Base-by-base conservation (phyloP, 2,113 vertebrate species). In the Saguinus midas region DNA sequence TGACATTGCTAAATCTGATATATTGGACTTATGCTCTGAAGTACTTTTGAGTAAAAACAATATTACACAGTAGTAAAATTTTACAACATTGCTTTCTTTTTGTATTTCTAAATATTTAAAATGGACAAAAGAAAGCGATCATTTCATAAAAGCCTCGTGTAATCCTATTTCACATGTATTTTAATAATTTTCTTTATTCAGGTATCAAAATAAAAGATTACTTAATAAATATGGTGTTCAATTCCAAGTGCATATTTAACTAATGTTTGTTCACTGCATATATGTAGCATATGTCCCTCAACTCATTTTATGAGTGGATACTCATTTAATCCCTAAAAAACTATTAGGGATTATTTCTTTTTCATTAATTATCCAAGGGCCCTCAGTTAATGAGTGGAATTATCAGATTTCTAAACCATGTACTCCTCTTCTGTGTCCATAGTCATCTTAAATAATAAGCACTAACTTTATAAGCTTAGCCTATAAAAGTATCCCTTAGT, bases 41-140 rank as follows among this genome's bases (percentile, higher is more conserved):
- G 70, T 93, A 27, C 0, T 87, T 83, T 92, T 75, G 95, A 61
- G 4, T 83, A 81, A 90, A 98, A 96, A 45, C 43, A 58, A 96
- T 96, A 93, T 95, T 40, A 50, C 91, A 83, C 32, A 83, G 16
- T 27, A 95, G 72, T 29, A 94, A 25, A 40, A 68, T 97, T 84
- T 86, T 48, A 92, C 7, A 78, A 37, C 37, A 37, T 9, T 48
- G 4, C 61, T 93, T 29, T 85, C 43, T 45, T 75, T 13, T 72
- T 11, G 0, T 20, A 73, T 32, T 57, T 66, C 4, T 80, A 57
- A 80, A 50, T 58, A 50, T 43, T 68, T 70, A 61, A 88, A 88
- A 91, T 88, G 48, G 16, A 45, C 25, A 79, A 72, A 83, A 68
- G 0, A 3, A 58, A 50, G 3, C 9, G 79, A 87, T 84, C 76